Evolutionary conservation across 2,113 vertebrate species (phyloP), one percentile per base, ranked within the genome.

Genomic region (Ahaetulla prasina): DNA sequence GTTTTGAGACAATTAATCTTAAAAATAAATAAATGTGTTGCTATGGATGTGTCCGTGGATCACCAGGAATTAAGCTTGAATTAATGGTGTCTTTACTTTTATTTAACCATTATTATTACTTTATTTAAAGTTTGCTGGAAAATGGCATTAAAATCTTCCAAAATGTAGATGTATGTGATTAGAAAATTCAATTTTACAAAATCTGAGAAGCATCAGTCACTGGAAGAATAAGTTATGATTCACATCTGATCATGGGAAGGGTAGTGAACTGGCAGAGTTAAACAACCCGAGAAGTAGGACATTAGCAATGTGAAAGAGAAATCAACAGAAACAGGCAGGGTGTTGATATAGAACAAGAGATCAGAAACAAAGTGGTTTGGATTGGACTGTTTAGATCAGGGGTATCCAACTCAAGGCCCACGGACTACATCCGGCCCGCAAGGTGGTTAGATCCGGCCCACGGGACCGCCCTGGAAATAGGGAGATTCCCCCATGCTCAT

Each of bases 241-340:
- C 92, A 63, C 89, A 87, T 57, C 94, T 2, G 25, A 94, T 95
- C 95, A 94, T 94, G 94, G 95, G 96, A 97, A 97, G 96, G 96
- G 96, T 93, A 97, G 89, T 96, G 96, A 97, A 96, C 96, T 87
- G 85, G 87, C 85, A 87, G 95, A 91, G 89, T 50, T 90, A 90
- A 90, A 84, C 0, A 45, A 90, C 63, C n/a, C n/a, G 49, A 88
- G 85, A 95, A 94, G 49, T 2, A 60, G 45, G 86, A 94, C 92
- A 91, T 89, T 68, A 95, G 95, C 96, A 96, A 96, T 94, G 94
- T 4, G 0, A 90, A 93, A 53, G 45, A n/a, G 95, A 96, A 95
- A 74, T 95, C 2, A 95, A 92, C 85, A 16, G 89, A 95, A 0
- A 0, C 88, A 95, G 92, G 89, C 90, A 92, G 94, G 91, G 89